Evolutionary conservation across 2,888 invertebrate genomes (phyloP), one percentile per base, ranked within the genome.

Genomic region (Candidula unifasciata): DNA sequence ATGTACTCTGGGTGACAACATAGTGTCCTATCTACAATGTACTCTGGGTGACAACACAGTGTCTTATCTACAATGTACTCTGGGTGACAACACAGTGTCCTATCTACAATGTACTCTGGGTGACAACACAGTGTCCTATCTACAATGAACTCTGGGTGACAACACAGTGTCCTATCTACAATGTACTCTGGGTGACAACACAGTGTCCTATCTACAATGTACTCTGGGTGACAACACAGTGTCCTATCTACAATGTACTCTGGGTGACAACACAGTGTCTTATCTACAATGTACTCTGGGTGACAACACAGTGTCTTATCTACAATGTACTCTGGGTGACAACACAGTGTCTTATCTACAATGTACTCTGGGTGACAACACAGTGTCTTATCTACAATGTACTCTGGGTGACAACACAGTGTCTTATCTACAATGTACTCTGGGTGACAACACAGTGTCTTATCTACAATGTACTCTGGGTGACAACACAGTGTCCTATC

Each of bases 131-230:
- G 10, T 60, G 13, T 13, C 54, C 30, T 54, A 82, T 99, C 98
- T 95, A 99, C 99, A 87, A 99, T 96, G 94, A 97, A 99, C 73
- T 99, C 95, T 33, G 99, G 97, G 94, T 98, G 0, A 99, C 99
- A 91, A 99, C 98, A 92, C 10, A 60, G 10, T 60, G 13, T 13
- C 54, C 30, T 54, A 82, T 99, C 98, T 95, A 99, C 99, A 87
- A 99, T 96, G 94, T 97, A 99, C 73, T 99, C 95, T 33, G 99
- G 97, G 94, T 98, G 0, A 99, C 99, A 91, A 99, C 98, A 92
- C 10, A 60, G 10, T 60, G 13, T 13, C 54, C 30, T 54, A 82
- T 99, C 98, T 95, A 99, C 99, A 87, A 99, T 96, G 94, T 97
- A 99, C 73, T 99, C 95, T 33, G 99, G 97, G 94, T 98, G 0